Base-by-base conservation (phyloP, 2,888 invertebrate species). In the Acleris literana region DNA sequence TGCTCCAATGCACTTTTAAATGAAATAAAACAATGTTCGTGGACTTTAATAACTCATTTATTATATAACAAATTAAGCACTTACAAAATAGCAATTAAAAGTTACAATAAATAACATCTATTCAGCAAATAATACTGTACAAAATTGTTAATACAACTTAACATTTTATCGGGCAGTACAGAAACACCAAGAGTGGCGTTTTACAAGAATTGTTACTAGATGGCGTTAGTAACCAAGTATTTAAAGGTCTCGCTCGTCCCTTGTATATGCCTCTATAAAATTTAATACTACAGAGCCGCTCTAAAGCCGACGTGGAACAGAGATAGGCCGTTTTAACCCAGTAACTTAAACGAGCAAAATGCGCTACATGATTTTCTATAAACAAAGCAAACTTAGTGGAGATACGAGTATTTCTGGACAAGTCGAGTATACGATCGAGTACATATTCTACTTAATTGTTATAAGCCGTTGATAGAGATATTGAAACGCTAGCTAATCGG, bases 71-170 rank as follows among this genome's bases (percentile, higher is more conserved):
- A 92, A 91, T 88, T 90, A 91, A 89, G 90, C 90, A 79, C 88
- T 89, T 92, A 91, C 73, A 82, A 83, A 81, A 81, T 86, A 88
- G 77, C 78, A 76, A 79, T 84, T 86, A 85, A 77, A 79, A 78
- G 81, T 83, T 90, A 90, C 80, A 90, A 92, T 92, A 91, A 92
- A 91, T 92, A 92, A 88, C 84, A 84, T 84, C 83, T 88, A 89
- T 80, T 85, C 87, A 90, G 90, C 89, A 92, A 92, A 92, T 92
- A 93, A 92, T 92, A 93, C 93, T 93, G 92, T 93, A 93, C 92
- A 87, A 77, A 84, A 85, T 81, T 81, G 86, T 90, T 89, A 88
- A 90, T 89, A 91, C 73, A 91, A 90, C 88, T 89, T 90, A 90
- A 90, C 79, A 80, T 76, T 77, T 70, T 67, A 61, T 68, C 43